Conservation (phyloP, 2,888 invertebrate genomes). For the Antheraea yamamai region DNA sequence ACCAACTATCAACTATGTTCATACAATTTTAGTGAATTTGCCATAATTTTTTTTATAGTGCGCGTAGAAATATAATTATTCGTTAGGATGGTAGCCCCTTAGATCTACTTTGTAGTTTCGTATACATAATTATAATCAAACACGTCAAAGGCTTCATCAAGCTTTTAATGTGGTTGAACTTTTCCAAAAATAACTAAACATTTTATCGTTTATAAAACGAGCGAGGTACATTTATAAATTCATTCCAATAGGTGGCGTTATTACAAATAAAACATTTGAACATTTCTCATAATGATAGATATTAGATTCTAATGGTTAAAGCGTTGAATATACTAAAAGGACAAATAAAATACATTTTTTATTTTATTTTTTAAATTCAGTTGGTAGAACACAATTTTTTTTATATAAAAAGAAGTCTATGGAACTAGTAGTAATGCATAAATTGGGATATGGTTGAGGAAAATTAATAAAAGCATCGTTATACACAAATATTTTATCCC, state of each 20-base stretch:
- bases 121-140: slow-evolving; percentile 6
- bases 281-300: neutral
- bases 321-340: too few species aligned
- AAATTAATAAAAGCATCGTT: too few species aligned
- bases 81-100: neutral
- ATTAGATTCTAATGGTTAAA: neutral
- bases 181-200: neutral
- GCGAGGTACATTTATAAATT: neutral
- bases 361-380: too few species aligned
- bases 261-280: neutral
- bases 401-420: too few species aligned
- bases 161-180: slow-evolving; percentile 11
- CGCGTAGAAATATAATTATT: slow-evolving; percentile 26
- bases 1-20: neutral
- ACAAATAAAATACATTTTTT: too few species aligned
- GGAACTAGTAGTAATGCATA: too few species aligned
- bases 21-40: neutral
- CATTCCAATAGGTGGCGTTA: neutral
- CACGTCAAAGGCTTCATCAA: slow-evolving; percentile 4
- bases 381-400: too few species aligned
- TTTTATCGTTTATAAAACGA: neutral
- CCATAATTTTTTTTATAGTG: neutral
- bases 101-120: slow-evolving; percentile 5
- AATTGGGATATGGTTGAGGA: too few species aligned
- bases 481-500: too few species aligned